Base-by-base conservation (phyloP, 2,797 vertebrate species). In the Notolabrus celidotus region DNA sequence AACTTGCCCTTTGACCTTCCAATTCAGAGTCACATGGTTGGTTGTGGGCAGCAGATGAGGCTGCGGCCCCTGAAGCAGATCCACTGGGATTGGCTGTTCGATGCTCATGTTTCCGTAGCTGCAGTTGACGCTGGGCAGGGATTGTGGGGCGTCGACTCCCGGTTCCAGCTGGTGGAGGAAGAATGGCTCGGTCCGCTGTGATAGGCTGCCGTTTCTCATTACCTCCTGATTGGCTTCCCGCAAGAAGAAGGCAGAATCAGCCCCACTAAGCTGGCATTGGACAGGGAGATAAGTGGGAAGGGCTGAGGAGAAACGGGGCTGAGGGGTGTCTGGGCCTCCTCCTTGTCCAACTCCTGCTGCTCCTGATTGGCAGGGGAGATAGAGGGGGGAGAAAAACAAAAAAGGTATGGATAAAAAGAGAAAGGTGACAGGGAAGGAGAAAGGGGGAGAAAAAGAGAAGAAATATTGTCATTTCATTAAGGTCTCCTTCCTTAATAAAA, bases 191-290 rank as follows among this genome's bases (percentile, higher is more conserved):
- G 88, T 94, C 17, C 97, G 94, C 0, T 95, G 92, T 70, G 95
- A 96, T 76, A 99, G 91, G 87, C 97, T 99, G 85, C 96, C 93
- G 20, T 99, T 99, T 49, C 96, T 93, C 91, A 95, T 97, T 43
- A 97, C 94, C 75, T 99, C 97, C 93, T 98, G 97, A 88, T 95
- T 95, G 86, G 95, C 94, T 82, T 98, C 97, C 45, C 96, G 96
- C 36, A 99, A 93, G 84, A 98, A 97, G 92, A 96, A 98, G 80
- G 94, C 94, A 9, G 94, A 87, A 39, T 97, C 96, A 0, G 95
- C 92, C 0, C 94, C 93, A 22, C 86, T 92, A 31, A 98, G 56
- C 55, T 93, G 95, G 74, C 95, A 93, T 68, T 92, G 94, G 0
- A 94, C 93, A 0, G 97, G 97, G 41, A 99, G 95, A 72, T 96